Conservation (phyloP, 2,113 vertebrate species). For the Chloroceryle aenea region DNA sequence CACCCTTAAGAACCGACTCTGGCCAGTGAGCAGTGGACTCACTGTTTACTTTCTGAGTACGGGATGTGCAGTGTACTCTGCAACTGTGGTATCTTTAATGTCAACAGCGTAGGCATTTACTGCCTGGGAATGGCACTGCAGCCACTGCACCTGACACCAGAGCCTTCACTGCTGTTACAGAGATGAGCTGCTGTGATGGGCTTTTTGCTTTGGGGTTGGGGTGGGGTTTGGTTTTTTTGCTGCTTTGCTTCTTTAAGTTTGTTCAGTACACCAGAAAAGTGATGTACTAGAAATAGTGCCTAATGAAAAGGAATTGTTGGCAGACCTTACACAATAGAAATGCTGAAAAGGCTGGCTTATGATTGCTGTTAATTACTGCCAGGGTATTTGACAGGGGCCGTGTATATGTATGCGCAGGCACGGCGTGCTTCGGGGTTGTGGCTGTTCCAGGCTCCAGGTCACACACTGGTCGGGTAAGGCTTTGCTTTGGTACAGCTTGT, state of each 20-base stretch:
- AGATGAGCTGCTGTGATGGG: neutral
- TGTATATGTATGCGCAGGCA: neutral
- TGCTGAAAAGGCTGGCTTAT: neutral
- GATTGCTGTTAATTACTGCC: neutral
- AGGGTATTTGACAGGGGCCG: rapidly evolving
- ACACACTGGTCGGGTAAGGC: neutral
- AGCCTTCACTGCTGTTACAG: neutral
- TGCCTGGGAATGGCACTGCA: neutral
- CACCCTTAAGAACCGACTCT: neutral
- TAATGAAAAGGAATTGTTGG: neutral
- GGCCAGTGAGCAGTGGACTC: neutral
- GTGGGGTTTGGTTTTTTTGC: too few relatives aligned
- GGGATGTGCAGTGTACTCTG: neutral
- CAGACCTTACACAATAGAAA: neutral
- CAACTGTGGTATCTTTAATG: neutral
- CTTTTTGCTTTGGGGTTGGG: too few relatives aligned
- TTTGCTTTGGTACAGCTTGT: neutral
- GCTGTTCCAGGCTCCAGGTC: neutral
- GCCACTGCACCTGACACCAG: neutral
- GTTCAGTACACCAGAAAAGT: neutral
- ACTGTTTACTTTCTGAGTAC: neutral
- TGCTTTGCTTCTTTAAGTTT: neutral
- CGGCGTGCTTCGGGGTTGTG: neutral
- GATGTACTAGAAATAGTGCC: rapidly evolving
- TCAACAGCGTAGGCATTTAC: neutral